Conservation (phyloP, 1,140 invertebrate genomes). For the Lepidurus couesii region DNA sequence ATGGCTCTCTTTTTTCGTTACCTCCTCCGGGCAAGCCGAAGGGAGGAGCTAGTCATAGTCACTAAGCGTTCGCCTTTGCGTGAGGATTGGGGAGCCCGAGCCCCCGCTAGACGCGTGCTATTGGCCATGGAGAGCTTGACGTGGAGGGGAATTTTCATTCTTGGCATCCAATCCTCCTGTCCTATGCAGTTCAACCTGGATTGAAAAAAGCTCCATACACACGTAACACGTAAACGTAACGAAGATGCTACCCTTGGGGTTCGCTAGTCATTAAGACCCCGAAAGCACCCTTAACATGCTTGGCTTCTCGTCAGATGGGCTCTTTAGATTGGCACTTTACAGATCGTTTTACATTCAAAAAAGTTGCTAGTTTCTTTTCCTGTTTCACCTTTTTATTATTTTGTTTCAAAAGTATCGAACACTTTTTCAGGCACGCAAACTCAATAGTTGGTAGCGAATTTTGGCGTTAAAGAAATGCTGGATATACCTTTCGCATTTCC, state of each 20-base stretch:
- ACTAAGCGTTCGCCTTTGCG: neutral
- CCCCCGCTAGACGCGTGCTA: neutral
- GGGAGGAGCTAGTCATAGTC: constrained; percentile 6
- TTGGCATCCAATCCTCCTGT: constrained; percentile 8
- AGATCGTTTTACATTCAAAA: neutral
- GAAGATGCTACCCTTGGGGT: neutral
- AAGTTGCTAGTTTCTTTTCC: neutral
- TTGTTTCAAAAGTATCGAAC: neutral
- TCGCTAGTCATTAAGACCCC: neutral
- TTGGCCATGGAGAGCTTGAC: neutral
- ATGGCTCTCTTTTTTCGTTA: neutral
- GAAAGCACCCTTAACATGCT: neutral
- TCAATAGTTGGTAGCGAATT: too few species aligned
- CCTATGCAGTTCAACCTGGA: neutral
- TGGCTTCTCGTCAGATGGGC: neutral
- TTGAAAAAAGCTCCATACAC: neutral
- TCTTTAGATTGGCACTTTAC: constrained; percentile 7
- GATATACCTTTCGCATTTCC: neutral
- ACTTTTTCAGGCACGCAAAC: too few species aligned
- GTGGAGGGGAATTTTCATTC: neutral
- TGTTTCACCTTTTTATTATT: neutral
- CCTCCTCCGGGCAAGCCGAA: neutral
- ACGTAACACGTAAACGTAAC: neutral
- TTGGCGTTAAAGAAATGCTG: neutral
- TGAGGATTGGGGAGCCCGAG: neutral